Percentiles rank a stretch among this genome's conserved stretches.
Conservation (phyloP, 1,140 invertebrate genomes). For the Heliconius nattereri region DNA sequence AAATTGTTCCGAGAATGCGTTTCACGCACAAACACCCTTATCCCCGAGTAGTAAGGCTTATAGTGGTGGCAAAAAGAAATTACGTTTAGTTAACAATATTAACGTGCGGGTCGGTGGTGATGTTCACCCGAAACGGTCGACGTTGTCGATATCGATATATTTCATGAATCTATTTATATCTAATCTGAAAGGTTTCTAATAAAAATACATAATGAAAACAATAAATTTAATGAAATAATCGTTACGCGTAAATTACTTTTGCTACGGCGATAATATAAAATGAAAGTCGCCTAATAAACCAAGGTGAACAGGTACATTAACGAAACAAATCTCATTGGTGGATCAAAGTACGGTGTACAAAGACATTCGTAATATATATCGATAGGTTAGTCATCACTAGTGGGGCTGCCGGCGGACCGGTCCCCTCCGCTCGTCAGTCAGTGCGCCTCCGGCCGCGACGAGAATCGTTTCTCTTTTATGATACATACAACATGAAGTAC, state of each 20-base stretch:
- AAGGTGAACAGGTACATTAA: slow-evolving; percentile 14
- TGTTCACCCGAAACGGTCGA: neutral
- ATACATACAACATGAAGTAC: slow-evolving; percentile 51
- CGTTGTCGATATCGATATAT: neutral
- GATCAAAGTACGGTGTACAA: neutral
- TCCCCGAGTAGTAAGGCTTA: slow-evolving; percentile 44
- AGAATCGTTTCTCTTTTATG: slow-evolving; percentile 46
- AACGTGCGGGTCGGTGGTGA: slow-evolving; percentile 55
- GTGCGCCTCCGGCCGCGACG: slow-evolving; percentile 55
- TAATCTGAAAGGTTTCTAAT: neutral
- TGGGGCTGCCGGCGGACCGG: slow-evolving; percentile 47
- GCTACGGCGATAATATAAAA: slow-evolving; percentile 10
- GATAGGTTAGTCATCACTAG: slow-evolving; percentile 52
- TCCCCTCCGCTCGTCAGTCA: slow-evolving; percentile 54
- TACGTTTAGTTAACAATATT: slow-evolving; percentile 56
- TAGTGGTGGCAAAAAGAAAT: slow-evolving; percentile 35
- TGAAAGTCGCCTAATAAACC: slow-evolving; percentile 20
- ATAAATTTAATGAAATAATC: neutral
- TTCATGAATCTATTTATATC: neutral
- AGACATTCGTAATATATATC: slow-evolving; percentile 24
- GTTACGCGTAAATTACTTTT: neutral
- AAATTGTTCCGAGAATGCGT: neutral
- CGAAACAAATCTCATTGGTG: neutral
- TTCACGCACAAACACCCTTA: slow-evolving; percentile 38
- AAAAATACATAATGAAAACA: neutral